These are phyloP conservation scores for Diglossa cyanea DNA, from an alignment of 2,797 vertebrate genomes.

Conservation along the genomic window DNA sequence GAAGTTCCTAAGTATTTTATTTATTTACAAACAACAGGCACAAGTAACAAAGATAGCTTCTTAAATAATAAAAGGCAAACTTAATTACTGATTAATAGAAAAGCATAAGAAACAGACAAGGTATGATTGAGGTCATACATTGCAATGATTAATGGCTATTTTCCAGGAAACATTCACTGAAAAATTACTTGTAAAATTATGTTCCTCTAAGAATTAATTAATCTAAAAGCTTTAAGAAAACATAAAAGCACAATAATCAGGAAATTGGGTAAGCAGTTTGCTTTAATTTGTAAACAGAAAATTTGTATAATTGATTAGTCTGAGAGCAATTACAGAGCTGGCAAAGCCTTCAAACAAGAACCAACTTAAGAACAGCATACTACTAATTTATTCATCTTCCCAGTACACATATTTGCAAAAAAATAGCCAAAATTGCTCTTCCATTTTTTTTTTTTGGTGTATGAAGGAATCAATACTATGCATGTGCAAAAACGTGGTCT, in stretches of 20 bases:
- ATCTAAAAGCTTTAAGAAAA: conserved; percentile 24
- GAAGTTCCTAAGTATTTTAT: not conserved
- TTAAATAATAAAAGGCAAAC: not conserved
- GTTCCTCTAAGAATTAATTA: conserved; percentile 26
- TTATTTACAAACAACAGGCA: not conserved
- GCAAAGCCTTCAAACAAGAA: conserved; percentile 7
- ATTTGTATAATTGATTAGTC: conserved; percentile 6
- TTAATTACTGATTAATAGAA: conserved; percentile 21
- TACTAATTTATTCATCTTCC: not conserved
- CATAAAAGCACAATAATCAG: conserved; percentile 20
- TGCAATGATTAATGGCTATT: conserved; percentile 4
- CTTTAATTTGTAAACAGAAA: not conserved
- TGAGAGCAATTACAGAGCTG: not conserved
- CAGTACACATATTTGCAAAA: not conserved
- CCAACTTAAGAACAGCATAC: not conserved
- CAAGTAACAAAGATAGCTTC: not conserved
- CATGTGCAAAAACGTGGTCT: not conserved
- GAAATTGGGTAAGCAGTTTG: not conserved
- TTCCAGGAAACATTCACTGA: not conserved
- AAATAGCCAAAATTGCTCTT: not conserved
- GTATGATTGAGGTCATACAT: not conserved
- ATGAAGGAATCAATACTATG: not conserved
- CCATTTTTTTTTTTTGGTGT: not conserved
- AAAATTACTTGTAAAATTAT: not conserved
- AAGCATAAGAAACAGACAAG: not conserved